Base-by-base conservation (phyloP, 2,113 vertebrate species). In the Meles meles region DNA sequence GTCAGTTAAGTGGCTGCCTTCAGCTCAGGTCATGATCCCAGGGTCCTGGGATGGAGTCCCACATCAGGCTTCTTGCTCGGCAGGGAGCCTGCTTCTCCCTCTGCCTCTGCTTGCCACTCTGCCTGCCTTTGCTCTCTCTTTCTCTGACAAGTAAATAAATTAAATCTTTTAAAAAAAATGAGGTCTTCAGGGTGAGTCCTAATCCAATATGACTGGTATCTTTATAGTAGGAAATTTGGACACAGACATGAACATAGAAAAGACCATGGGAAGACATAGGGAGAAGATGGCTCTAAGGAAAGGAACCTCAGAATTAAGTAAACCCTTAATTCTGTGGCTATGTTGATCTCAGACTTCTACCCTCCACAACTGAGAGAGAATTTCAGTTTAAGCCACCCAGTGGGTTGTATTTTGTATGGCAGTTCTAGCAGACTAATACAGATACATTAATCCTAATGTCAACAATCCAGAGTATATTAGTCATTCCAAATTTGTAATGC, bases 281-380 rank as follows among this genome's bases (percentile, higher is more conserved):
- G 57, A 67, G n/a, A 37, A 93, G 34, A 63, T 31, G 18, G 15
- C 47, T 65, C 4, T 27, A 87, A 88, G 74, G 69, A 72, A 18
- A 94, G 31, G 34, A 95, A 61, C 39, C 37, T 79, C 52, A 90
- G 42, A 89, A 88, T 97, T 42, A 77, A 83, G 81, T 76, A n/a
- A 90, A 47, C 55, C 42, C 37, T n/a, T n/a, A n/a, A n/a, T n/a
- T n/a, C n/a, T 59, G 17, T 37, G 4, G 15, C 49, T 4, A 49
- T 29, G 67, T 90, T 49, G 49, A 88, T 77, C 80, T 92, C 31
- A 37, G 65, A 44, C 47, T 74, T 93, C 20, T 42, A 87, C 21
- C 3, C 47, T 93, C 59, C 82, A 90, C 37, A 77, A 67, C 25
- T 21, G 20, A 84, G n/a, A 85, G 80, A 77, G 81, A 59, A 88